Evolutionary conservation across 2,888 invertebrate genomes (phyloP), one percentile per base, ranked within the genome.

Genomic region (Cerceris ruficornis): DNA sequence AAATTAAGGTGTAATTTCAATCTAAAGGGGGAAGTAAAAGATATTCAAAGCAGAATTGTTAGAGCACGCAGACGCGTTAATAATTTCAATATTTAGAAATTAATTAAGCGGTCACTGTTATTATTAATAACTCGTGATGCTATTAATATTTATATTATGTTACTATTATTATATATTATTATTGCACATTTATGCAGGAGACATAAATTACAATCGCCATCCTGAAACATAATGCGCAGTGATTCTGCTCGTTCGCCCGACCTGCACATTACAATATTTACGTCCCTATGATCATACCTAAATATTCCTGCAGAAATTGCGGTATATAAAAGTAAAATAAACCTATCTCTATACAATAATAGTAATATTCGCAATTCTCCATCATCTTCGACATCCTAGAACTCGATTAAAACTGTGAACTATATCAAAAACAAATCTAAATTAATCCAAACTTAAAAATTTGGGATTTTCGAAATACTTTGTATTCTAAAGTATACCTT

Each of bases 121-220:
- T 28, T 28, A 28, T 28, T 4, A 65, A 65, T 69, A 59, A 76
- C 71, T n/a, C n/a, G n/a, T 39, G 61, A 4, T 4, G 28, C 4
- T 28, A 28, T 28, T 28, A 28, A 28, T 28, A 28, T 28, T 28
- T 28, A 28, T 28, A 28, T 28, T 28, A 4, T 28, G 28, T 28
- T 28, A 28, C 28, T 28, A 28, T 28, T 28, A 28, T 28, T 28
- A 1, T 28, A 28, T 28, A 87, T 86, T 87, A 88, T 89, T 88
- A 89, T 89, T 88, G 89, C 87, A 88, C 87, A 90, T 90, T 89
- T 87, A 88, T 84, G 87, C 87, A 69, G 81, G 84, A 81, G 81
- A 84, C 88, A 87, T 89, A 90, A 90, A 90, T 90, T 88, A 89
- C 88, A 89, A 90, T 90, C 90, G 87, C 87, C 82, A 86, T 71